These are phyloP conservation scores for Tetramorium bicarinatum DNA, from an alignment of 2,888 invertebrate genomes.

Conservation along the genomic window DNA sequence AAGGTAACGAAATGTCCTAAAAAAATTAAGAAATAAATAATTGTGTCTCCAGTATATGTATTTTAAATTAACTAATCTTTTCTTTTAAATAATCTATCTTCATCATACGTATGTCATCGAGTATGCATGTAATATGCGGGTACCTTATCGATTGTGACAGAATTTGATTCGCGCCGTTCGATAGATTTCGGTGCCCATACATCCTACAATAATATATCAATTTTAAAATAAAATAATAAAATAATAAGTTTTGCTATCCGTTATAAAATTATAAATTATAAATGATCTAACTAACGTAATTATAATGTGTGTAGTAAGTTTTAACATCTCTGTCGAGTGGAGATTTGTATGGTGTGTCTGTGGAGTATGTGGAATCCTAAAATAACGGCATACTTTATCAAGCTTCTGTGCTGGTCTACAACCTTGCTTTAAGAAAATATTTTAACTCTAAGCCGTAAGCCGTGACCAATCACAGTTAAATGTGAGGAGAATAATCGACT, in stretches of 20 bases:
- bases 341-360: slow-evolving; percentile 24
- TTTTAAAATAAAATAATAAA: slow-evolving; percentile 28
- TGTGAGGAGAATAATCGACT: too few relatives aligned
- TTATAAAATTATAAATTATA: background rate
- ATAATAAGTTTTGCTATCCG: background rate
- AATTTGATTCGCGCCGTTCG: slow-evolving; percentile 10
- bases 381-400: slow-evolving; percentile 25
- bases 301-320: slow-evolving; percentile 49
- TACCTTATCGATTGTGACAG: slow-evolving; percentile 44
- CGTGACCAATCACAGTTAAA: too few relatives aligned
- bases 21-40: slow-evolving; percentile 28
- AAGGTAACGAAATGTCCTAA: slow-evolving; percentile 28
- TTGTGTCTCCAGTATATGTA: background rate
- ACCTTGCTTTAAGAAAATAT: too few relatives aligned
- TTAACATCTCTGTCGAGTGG: slow-evolving; percentile 34
- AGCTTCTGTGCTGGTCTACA: background rate
- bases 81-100: background rate
- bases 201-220: slow-evolving; percentile 47
- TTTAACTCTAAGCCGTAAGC: too few relatives aligned
- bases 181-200: slow-evolving; percentile 27
- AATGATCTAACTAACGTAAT: slow-evolving; percentile 42
- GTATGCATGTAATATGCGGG: background rate
- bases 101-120: background rate
- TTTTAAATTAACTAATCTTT: background rate
- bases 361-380: slow-evolving; percentile 46